Base-by-base conservation (phyloP, 2,888 invertebrate species). In the Drosophila testacea region DNA sequence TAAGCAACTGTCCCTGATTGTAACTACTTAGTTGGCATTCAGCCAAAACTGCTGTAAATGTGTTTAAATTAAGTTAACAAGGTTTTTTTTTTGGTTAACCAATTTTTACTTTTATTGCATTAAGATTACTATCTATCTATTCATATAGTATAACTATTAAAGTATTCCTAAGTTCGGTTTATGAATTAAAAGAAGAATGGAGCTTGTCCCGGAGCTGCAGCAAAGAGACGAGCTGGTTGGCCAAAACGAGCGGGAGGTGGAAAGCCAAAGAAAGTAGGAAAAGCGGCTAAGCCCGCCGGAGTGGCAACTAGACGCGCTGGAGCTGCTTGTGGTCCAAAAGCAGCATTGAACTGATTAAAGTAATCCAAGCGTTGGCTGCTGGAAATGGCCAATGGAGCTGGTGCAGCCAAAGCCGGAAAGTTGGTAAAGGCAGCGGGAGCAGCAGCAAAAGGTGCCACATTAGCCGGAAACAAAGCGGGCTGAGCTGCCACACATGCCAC, bases 311-410 rank as follows among this genome's bases (percentile, higher is more conserved):
- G 22, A 5, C 87, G 78, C 9, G 77, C 84, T 0, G 85, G 41
- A 11, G 77, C 64, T 0, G 79, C 57, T 46, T 85, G 42, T 13
- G 85, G 70, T 0, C 73, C 69, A 54, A 75, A 75, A 22, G 89
- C 88, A 10, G 89, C 80, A 76, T 90, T 89, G 28, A 83, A 83
- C 52, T 83, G 89, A 52, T 90, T 89, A 7, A 81, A 80, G 59
- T 88, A 78, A 59, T 90, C 89, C 71, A 91, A 66, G 6, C 90
- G 88, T 10, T 91, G 90, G 42, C 89, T 90, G 46, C 88, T 77
- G 16, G 80, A 79, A 30, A 83, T 41, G 30, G 88, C 77, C 66
- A 88, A 13, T 0, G 89, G 90, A 0, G 73, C 22, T 4, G 63
- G 30, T 6, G 68, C 34, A 2, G 62, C 52, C 13, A 56, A 67